Percentiles rank a stretch among this genome's conserved stretches.
phyloP scores from a whole-genome alignment of 2,888 invertebrate genomes.

The Andrena trimmerana region DNA sequence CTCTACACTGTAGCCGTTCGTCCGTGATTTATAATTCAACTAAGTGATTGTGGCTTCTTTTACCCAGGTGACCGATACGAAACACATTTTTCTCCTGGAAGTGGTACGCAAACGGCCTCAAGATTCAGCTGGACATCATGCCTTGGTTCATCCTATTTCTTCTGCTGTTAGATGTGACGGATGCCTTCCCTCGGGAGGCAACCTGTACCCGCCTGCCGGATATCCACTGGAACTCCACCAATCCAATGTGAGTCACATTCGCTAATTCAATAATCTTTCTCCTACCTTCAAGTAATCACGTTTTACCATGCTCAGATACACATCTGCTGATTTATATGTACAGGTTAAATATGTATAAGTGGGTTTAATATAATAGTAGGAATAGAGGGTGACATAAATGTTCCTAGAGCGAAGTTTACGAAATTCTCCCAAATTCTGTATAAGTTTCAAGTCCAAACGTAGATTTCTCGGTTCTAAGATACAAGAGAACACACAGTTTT shows the following conservation, averaged over 20 bases:
- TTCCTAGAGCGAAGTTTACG: not conserved
- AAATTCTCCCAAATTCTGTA: not conserved
- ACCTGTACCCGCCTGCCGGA: conserved; percentile 86
- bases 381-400: not conserved
- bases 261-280: not conserved
- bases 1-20: not conserved
- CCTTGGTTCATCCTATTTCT: conserved; percentile 86
- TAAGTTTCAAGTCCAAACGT: conserved; percentile 15
- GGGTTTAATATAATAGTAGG: conserved; percentile 23
- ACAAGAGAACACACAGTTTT: conserved; percentile 12
- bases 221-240: conserved; percentile 87
- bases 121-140: conserved; percentile 85
- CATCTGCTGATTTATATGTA: conserved; percentile 15
- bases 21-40: not conserved
- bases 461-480: conserved; percentile 40
- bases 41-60: conserved; percentile 5
- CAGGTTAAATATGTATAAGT: conserved; percentile 21
- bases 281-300: conserved; percentile 45
- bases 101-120: conserved; percentile 82
- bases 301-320: conserved; percentile 12
- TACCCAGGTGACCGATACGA: conserved; percentile 76
- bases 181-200: conserved; percentile 86
- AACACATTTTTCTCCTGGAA: conserved; percentile 73
- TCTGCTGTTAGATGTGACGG: conserved; percentile 86
- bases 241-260: conserved; percentile 86